These are phyloP conservation scores for Drosophila neoperkinsi DNA, from an alignment of 2,888 invertebrate species.

Conservation along the genomic window DNA sequence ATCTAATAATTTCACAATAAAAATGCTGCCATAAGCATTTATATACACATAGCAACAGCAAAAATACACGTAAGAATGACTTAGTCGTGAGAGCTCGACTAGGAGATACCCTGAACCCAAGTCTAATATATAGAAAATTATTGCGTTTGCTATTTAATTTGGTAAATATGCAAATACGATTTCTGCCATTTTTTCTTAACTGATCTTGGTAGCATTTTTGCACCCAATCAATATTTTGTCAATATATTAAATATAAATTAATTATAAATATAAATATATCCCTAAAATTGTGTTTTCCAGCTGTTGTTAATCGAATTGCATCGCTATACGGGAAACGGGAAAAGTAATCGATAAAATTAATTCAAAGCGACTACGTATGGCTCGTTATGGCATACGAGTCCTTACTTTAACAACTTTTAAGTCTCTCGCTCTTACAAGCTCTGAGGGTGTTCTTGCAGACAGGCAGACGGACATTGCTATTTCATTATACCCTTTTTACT, in stretches of 20 bases:
- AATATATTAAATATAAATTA: background rate
- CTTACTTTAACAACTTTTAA: background rate
- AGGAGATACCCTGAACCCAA: background rate
- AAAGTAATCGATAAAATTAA: no score
- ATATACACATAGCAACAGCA: background rate
- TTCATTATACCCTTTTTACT: background rate
- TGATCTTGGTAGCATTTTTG: background rate
- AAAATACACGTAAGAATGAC: background rate
- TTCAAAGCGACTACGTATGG: no score
- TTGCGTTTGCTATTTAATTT: background rate
- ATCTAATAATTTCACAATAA: constrained; percentile 60
- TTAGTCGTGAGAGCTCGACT: background rate
- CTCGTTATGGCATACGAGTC: no score
- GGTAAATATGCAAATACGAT: background rate
- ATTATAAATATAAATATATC: background rate
- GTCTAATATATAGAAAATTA: background rate
- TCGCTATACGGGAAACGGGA: background rate
- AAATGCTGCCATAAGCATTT: constrained; percentile 24
- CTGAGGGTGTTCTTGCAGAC: background rate
- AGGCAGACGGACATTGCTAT: background rate
- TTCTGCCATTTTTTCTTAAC: background rate
- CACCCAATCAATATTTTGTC: background rate
- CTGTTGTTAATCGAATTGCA: background rate
- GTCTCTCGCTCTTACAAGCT: background rate
- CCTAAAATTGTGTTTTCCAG: background rate